Evolutionary conservation across 2,113 vertebrate species (phyloP).

Genomic region (Hippolais icterina): DNA sequence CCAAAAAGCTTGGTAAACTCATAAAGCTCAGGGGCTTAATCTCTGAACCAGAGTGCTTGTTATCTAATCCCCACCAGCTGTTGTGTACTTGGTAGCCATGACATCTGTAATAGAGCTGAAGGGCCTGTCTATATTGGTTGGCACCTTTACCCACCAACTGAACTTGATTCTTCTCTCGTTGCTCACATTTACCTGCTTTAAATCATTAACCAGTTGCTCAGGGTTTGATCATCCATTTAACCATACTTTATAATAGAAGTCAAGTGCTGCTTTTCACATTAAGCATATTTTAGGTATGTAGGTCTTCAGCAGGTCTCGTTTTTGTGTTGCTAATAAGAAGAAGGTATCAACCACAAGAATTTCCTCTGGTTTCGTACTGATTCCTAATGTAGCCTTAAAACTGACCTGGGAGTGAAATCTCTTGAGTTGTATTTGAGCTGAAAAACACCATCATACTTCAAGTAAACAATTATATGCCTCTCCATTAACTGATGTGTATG

Average conservation of each 20-base stretch:
- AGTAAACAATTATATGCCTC: not conserved
- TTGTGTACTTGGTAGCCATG: slow-evolving; percentile 65
- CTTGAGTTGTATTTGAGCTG: not conserved
- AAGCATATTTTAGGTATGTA: not conserved
- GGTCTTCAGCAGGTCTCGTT: not conserved
- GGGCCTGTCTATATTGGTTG: slow-evolving; percentile 34
- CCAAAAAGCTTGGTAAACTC: slow-evolving; percentile 57
- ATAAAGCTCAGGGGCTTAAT: slow-evolving; percentile 58
- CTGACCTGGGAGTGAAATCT: not conserved
- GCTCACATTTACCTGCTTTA: slow-evolving; percentile 47
- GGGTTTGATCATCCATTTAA: slow-evolving; percentile 22
- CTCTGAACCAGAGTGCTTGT: slow-evolving; percentile 59
- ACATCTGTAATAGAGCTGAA: slow-evolving; percentile 64
- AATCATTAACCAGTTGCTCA: slow-evolving; percentile 36
- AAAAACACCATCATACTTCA: not conserved
- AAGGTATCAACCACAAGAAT: not conserved
- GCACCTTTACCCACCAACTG: slow-evolving; percentile 53
- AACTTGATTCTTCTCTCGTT: slow-evolving; percentile 32
- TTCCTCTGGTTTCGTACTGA: not conserved
- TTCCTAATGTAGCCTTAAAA: not conserved
- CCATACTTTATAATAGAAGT: not conserved
- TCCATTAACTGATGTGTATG: not conserved
- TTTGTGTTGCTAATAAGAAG: not conserved
- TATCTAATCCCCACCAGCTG: slow-evolving; percentile 67
- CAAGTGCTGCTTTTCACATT: not conserved